These are phyloP conservation scores for Neuroscelio doddi DNA, from an alignment of 2,888 invertebrate species.

Conservation along the genomic window DNA sequence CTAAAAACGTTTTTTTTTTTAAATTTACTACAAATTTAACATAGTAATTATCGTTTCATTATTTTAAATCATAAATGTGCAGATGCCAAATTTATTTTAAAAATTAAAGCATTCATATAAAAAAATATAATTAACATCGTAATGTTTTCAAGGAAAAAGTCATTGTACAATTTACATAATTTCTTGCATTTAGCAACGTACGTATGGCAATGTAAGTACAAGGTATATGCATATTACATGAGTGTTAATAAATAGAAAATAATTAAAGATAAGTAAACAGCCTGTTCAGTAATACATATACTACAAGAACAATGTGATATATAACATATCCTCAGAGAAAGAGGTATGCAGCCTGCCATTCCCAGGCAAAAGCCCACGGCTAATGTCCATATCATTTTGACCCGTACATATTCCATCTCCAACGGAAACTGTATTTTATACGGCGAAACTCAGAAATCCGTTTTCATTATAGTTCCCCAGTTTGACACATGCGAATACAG, in stretches of 20 bases:
- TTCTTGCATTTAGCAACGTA: too few species aligned
- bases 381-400: constrained; percentile 52
- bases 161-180: too few species aligned
- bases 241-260: constrained; percentile 8
- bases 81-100: too few species aligned
- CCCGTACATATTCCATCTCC: constrained; percentile 29
- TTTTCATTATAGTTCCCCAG: constrained; percentile 29
- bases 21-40: too few species aligned
- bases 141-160: too few species aligned
- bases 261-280: constrained; percentile 11
- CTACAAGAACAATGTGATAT: constrained; percentile 25
- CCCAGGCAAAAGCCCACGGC: constrained; percentile 53
- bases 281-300: constrained; percentile 13
- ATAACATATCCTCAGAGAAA: constrained; percentile 19
- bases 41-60: too few species aligned
- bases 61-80: too few species aligned
- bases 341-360: constrained; percentile 48
- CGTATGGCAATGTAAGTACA: too few species aligned
- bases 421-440: constrained; percentile 31
- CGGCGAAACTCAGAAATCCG: constrained; percentile 22
- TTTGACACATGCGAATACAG: constrained; percentile 18
- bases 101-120: too few species aligned
- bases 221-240: too few species aligned
- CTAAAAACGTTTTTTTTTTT: too few species aligned
- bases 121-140: too few species aligned